Evolutionary conservation across 2,888 invertebrate genomes (phyloP).

Genomic region (Alentia gelatinosa): DNA sequence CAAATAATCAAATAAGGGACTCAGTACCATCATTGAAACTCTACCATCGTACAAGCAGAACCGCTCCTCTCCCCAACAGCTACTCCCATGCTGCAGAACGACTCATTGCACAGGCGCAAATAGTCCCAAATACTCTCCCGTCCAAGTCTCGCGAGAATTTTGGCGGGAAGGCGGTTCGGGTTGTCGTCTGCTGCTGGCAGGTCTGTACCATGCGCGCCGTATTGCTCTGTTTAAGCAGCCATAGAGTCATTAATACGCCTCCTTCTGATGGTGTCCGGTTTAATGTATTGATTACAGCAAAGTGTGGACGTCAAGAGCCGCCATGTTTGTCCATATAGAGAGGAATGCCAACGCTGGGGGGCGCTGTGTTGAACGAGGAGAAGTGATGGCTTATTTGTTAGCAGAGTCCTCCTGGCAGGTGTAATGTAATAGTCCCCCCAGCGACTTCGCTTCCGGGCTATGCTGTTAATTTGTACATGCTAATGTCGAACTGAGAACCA

Average conservation of each 20-base stretch:
- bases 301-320: background rate
- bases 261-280: background rate
- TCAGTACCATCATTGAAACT: background rate
- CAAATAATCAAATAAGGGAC: background rate
- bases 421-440: background rate
- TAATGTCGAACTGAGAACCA: background rate
- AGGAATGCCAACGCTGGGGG: background rate
- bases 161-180: conserved; percentile 28
- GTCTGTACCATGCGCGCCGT: background rate
- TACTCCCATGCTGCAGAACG: too few relatives aligned
- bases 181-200: conserved; percentile 34
- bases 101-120: background rate
- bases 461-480: background rate
- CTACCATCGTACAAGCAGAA: background rate
- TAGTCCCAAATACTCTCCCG: background rate
- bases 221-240: conserved; percentile 30
- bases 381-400: conserved; percentile 22
- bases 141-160: conserved; percentile 12
- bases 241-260: conserved; percentile 43
- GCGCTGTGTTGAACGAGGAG: background rate
- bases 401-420: background rate
- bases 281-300: conserved; percentile 30
- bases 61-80: background rate
- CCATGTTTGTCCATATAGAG: conserved; percentile 45
- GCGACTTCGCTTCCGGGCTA: background rate